Percentiles rank a stretch among this genome's conserved stretches.
Conservation (phyloP, 2,888 invertebrate species). For the Chloroclysta siterata region DNA sequence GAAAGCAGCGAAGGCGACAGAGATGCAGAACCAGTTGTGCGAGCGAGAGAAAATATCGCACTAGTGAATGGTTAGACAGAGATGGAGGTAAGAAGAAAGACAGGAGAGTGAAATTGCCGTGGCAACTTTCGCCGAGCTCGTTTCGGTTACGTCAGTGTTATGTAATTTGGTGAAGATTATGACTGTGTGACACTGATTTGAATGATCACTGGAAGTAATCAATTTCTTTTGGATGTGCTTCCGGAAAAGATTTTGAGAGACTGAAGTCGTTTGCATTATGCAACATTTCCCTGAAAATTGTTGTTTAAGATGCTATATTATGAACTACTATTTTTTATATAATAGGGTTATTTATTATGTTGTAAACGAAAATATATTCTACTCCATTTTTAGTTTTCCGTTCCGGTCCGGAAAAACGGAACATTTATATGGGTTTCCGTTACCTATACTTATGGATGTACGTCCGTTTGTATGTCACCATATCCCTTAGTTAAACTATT, state of each 20-base stretch:
- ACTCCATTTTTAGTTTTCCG: no score
- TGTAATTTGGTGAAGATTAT: conserved; percentile 75
- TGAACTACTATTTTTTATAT: no score
- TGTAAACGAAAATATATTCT: no score
- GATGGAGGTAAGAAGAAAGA: conserved; percentile 70
- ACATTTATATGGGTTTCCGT: no score
- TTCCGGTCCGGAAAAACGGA: no score
- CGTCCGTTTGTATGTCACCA: no score
- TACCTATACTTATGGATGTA: no score
- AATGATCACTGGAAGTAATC: conserved; percentile 74
- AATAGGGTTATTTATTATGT: no score
- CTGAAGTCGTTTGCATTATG: conserved; percentile 35
- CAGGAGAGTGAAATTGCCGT: conserved; percentile 79
- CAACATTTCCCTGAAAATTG: background rate
- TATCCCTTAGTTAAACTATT: no score
- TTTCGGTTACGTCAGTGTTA: conserved; percentile 80
- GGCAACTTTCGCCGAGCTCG: conserved; percentile 81
- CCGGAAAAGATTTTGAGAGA: conserved; percentile 54
- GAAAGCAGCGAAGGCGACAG: conserved; percentile 52
- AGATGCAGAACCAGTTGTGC: conserved; percentile 53
- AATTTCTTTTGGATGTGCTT: conserved; percentile 65
- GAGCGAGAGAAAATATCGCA: conserved; percentile 51
- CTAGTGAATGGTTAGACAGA: conserved; percentile 52
- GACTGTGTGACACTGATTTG: conserved; percentile 79
- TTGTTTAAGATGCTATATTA: no score